These are phyloP conservation scores for Chaenogobius annularis DNA, from an alignment of 2,113 vertebrate species.

Conservation along the genomic window DNA sequence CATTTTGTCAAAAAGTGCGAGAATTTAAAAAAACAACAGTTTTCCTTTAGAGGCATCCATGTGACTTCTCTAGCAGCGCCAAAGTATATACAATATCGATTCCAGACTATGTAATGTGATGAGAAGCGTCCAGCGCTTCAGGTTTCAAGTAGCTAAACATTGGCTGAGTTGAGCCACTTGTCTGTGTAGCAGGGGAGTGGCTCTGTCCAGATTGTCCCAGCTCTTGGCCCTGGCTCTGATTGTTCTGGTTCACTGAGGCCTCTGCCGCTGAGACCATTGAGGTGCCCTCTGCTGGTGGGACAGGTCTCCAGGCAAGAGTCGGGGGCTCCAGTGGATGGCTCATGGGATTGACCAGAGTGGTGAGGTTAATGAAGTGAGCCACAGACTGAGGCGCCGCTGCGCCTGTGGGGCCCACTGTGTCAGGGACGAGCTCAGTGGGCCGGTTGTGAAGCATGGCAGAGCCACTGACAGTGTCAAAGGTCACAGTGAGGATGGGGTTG, in stretches of 20 bases:
- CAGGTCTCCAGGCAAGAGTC: constrained; percentile 87
- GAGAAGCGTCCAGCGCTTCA: constrained; percentile 50
- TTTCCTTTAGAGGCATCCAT: constrained; percentile 54
- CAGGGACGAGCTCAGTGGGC: constrained; percentile 81
- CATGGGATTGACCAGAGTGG: constrained; percentile 94
- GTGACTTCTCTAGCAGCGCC: constrained; percentile 26
- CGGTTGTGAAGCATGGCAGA: constrained; percentile 92
- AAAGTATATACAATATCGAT: not conserved
- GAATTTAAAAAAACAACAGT: constrained; percentile 9
- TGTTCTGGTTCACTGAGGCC: constrained; percentile 55
- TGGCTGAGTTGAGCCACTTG: constrained; percentile 76
- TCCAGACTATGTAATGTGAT: constrained; percentile 10
- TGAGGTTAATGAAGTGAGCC: constrained; percentile 95
- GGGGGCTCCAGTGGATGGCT: constrained; percentile 85
- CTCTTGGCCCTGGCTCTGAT: constrained; percentile 68
- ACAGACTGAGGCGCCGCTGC: constrained; percentile 80
- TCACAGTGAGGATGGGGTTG: constrained; percentile 96
- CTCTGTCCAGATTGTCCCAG: constrained; percentile 37
- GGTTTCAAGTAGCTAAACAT: constrained; percentile 91
- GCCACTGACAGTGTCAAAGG: constrained; percentile 91
- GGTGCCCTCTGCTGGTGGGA: constrained; percentile 75
- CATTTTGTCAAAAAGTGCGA: constrained; percentile 10
- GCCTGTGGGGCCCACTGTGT: constrained; percentile 59
- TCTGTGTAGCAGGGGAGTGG: constrained; percentile 66
- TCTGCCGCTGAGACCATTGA: constrained; percentile 47